Conservation (phyloP, 2,797 vertebrate genomes). For the Manis crassicaudata region DNA sequence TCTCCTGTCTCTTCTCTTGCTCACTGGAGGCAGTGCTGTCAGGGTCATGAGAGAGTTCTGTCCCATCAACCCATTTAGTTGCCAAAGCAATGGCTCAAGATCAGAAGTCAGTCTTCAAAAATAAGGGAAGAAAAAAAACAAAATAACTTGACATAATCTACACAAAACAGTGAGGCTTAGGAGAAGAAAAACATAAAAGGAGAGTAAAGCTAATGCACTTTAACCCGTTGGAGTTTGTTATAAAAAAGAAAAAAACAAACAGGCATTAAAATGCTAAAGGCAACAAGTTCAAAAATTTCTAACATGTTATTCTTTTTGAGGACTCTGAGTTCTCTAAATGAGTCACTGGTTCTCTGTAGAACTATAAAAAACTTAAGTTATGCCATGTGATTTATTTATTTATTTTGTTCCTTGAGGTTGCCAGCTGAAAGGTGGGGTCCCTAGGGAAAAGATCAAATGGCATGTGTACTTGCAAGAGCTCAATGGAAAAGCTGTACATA, state of each 20-base stretch:
- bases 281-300: slow-evolving; percentile 75
- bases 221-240: slow-evolving; percentile 42
- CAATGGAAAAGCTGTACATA: slow-evolving; percentile 14
- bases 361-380: slow-evolving; percentile 69
- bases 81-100: neutral
- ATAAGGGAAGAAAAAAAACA: neutral
- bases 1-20: neutral
- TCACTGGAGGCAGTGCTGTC: neutral
- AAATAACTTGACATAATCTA: slow-evolving; percentile 19
- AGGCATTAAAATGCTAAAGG: slow-evolving; percentile 75
- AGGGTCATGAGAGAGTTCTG: neutral
- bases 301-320: slow-evolving; percentile 69
- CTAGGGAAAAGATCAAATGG: slow-evolving; percentile 69
- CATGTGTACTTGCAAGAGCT: neutral
- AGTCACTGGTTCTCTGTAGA: slow-evolving; percentile 75
- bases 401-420: slow-evolving; percentile 61
- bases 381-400: slow-evolving; percentile 65
- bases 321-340: slow-evolving; percentile 77
- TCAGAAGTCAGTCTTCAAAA: neutral
- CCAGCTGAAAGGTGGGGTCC: slow-evolving; percentile 19
- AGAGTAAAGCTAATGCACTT: slow-evolving; percentile 63
- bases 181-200: neutral
- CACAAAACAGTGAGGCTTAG: neutral
- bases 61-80: neutral
- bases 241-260: slow-evolving; percentile 77